Conservation (phyloP, 1,140 invertebrate species). For the Drosophila lacteicornis region DNA sequence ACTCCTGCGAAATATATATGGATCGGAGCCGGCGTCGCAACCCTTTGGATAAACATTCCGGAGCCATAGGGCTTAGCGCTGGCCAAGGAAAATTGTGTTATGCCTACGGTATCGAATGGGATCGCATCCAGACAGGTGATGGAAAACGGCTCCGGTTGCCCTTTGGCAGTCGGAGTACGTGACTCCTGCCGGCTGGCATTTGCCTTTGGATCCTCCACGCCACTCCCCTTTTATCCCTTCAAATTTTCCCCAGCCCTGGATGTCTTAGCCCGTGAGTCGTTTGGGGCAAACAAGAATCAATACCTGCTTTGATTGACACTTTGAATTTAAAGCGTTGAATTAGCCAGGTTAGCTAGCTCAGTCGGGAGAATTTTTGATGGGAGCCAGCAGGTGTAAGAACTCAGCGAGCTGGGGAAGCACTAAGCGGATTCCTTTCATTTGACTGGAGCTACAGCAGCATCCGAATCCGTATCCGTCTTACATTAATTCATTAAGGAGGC, state of each 20-base stretch:
- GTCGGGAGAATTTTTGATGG: slow-evolving; percentile 7
- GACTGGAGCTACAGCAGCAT: slow-evolving; percentile 3
- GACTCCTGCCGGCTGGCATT: slow-evolving; percentile 58
- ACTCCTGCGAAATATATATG: slow-evolving; percentile 32
- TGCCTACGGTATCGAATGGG: slow-evolving; percentile 47
- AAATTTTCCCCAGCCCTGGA: slow-evolving; percentile 6
- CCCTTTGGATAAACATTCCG: slow-evolving; percentile 35
- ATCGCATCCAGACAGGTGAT: slow-evolving; percentile 61
- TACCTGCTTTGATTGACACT: slow-evolving; percentile 75
- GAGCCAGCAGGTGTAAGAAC: slow-evolving; percentile 16
- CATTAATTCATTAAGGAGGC: slow-evolving; percentile 65
- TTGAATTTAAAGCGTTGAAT: slow-evolving; percentile 67
- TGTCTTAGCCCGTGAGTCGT: slow-evolving; percentile 32
- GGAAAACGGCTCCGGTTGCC: slow-evolving; percentile 61
- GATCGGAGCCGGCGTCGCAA: slow-evolving; percentile 10
- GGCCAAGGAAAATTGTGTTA: slow-evolving; percentile 68
- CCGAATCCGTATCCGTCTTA: slow-evolving; percentile 15
- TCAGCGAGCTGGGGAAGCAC: not conserved
- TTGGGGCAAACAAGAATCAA: slow-evolving; percentile 64
- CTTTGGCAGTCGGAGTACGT: slow-evolving; percentile 62
- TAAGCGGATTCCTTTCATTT: slow-evolving; percentile 25
- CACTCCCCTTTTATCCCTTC: not conserved
- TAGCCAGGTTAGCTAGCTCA: slow-evolving; percentile 19
- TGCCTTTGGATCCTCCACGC: slow-evolving; percentile 13
- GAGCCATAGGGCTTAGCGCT: slow-evolving; percentile 49